Evolutionary conservation across 1,140 invertebrate genomes (phyloP).

Genomic region (Pseudomyrmex concolor): DNA sequence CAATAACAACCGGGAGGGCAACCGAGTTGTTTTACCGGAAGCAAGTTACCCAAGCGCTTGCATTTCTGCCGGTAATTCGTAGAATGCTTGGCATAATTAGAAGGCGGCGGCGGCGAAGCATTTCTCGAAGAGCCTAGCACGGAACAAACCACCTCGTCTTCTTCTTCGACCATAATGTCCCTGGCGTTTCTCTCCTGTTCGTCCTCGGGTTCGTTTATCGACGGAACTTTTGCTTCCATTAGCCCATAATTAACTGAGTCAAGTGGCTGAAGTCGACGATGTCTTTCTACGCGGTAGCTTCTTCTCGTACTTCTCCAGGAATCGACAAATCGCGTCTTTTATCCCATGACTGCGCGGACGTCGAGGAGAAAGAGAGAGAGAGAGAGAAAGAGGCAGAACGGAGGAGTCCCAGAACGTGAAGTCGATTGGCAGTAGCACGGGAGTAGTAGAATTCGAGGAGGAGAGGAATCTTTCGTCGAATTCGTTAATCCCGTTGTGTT

Average conservation of each 20-base stretch:
- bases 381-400: not conserved
- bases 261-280: conserved; percentile 43
- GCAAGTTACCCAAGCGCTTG: not conserved
- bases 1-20: not conserved
- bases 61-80: conserved; percentile 21
- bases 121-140: conserved; percentile 27
- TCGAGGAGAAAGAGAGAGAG: not conserved
- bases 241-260: conserved; percentile 43
- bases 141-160: conserved; percentile 3
- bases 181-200: not conserved
- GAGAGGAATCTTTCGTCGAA: conserved; percentile 57
- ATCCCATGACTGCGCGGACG: conserved; percentile 28
- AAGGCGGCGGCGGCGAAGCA: conserved; percentile 4
- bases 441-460: conserved; percentile 16
- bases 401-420: not conserved
- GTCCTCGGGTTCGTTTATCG: conserved; percentile 39
- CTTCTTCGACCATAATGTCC: conserved; percentile 26
- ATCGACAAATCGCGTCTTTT: conserved; percentile 54
- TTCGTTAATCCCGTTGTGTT: conserved; percentile 67
- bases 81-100: conserved; percentile 42
- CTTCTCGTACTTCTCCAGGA: conserved; percentile 30
- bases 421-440: not conserved
- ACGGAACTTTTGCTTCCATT: conserved; percentile 56
- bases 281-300: not conserved
- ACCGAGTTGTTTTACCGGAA: conserved; percentile 19